Evolutionary conservation across 2,113 vertebrate genomes (phyloP).

Genomic region (Phrynosoma blainvillii): DNA sequence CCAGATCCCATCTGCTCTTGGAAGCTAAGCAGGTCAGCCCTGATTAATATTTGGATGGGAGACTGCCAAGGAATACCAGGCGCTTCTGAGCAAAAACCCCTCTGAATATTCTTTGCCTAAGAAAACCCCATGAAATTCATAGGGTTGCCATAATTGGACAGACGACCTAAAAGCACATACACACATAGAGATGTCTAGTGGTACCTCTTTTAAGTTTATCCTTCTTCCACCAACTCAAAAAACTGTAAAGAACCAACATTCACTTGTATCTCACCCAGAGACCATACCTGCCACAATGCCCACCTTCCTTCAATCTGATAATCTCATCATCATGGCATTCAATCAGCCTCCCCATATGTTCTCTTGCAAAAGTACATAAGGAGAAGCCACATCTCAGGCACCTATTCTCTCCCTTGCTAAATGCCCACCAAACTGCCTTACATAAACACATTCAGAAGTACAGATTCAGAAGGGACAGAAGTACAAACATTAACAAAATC

Average conservation of each 20-base stretch:
- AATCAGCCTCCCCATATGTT: not conserved
- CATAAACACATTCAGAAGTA: not conserved
- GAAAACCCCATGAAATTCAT: not conserved
- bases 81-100: too few species aligned
- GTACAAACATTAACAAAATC: not conserved
- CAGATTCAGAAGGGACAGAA: not conserved
- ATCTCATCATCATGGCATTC: not conserved
- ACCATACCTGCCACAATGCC: constrained; percentile 1
- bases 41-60: too few species aligned
- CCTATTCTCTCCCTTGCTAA: accelerated
- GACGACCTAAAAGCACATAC: too few species aligned
- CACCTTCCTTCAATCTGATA: not conserved
- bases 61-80: too few species aligned
- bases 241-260: not conserved
- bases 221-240: not conserved
- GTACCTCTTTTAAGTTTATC: not conserved
- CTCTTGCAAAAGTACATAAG: not conserved
- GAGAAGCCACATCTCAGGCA: not conserved
- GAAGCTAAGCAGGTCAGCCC: too few species aligned
- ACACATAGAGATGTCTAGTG: too few species aligned
- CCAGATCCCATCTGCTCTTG: too few species aligned
- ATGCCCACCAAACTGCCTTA: not conserved
- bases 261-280: constrained; percentile 7
- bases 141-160: too few species aligned
- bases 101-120: too few species aligned